Conservation (phyloP, 2,888 invertebrate species). For the Agrotis ipsilon region DNA sequence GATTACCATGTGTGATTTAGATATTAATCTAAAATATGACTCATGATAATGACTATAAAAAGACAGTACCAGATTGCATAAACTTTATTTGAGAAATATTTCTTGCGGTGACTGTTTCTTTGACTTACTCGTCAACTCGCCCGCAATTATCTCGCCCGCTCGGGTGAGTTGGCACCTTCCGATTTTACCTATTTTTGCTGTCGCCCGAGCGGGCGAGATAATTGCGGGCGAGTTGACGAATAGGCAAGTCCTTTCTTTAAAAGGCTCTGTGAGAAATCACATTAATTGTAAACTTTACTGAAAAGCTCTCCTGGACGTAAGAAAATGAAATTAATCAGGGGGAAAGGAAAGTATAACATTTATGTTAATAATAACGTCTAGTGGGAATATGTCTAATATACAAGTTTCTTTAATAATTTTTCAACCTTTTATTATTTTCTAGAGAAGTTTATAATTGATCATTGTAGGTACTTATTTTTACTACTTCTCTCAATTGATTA, state of each 20-base stretch:
- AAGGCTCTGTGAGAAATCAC: too few relatives aligned
- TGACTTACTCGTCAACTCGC: too few relatives aligned
- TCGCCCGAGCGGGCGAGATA: too few relatives aligned
- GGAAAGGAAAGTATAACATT: background rate
- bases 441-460: too few relatives aligned
- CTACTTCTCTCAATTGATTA: too few relatives aligned
- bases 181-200: too few relatives aligned
- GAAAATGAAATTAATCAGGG: background rate
- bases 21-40: background rate
- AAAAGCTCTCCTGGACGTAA: background rate
- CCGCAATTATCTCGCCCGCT: too few relatives aligned
- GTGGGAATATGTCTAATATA: background rate
- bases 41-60: constrained; percentile 23
- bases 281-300: background rate
- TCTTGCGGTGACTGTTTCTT: background rate
- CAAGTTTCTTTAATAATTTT: background rate
- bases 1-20: constrained; percentile 4
- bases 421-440: too few relatives aligned
- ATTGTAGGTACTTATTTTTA: too few relatives aligned
- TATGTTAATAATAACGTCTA: background rate
- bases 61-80: background rate
- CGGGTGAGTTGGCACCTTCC: too few relatives aligned
- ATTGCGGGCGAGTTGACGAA: too few relatives aligned
- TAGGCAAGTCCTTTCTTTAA: too few relatives aligned
- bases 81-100: background rate